Percentiles rank a stretch among this genome's conserved stretches.
Evolutionary conservation across 2,888 invertebrate species (phyloP).

Genomic region (Drosophila neotestacea): DNA sequence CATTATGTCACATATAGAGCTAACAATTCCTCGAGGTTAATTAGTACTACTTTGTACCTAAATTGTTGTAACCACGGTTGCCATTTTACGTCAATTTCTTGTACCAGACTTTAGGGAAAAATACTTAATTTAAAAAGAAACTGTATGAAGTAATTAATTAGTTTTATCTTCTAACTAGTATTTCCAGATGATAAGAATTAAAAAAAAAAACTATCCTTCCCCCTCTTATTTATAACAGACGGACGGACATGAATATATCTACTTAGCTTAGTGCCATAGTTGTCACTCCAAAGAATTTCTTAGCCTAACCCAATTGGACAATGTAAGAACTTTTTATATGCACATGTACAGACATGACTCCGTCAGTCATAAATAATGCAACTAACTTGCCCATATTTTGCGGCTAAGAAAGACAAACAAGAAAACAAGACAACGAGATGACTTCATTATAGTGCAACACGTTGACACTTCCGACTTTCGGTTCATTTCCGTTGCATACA

Average conservation of each 20-base stretch:
- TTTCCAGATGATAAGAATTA: no score
- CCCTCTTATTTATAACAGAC: no score
- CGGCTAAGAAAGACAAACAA: slow-evolving; percentile 38
- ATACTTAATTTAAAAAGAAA: no score
- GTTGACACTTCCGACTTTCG: slow-evolving; percentile 59
- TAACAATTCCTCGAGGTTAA: slow-evolving; percentile 5
- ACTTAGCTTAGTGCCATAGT: no score
- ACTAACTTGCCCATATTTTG: slow-evolving; percentile 64
- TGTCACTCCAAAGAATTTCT: no score
- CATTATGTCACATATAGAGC: neutral
- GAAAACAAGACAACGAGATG: slow-evolving; percentile 22
- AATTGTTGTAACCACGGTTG: neutral
- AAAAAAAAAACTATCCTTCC: no score
- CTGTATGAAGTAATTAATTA: no score
- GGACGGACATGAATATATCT: no score
- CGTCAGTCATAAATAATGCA: slow-evolving; percentile 60
- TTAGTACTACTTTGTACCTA: slow-evolving; percentile 3
- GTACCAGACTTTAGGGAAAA: no score
- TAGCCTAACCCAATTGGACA: slow-evolving; percentile 19
- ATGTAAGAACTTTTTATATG: slow-evolving; percentile 12
- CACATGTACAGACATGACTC: neutral
- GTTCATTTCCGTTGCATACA: slow-evolving; percentile 59
- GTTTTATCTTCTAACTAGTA: no score
- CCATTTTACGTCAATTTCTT: no score
- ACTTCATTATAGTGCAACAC: slow-evolving; percentile 62